Percentiles rank a stretch among this genome's conserved stretches.
Conservation (phyloP, 2,888 invertebrate genomes). For the Euplexia lucipara region DNA sequence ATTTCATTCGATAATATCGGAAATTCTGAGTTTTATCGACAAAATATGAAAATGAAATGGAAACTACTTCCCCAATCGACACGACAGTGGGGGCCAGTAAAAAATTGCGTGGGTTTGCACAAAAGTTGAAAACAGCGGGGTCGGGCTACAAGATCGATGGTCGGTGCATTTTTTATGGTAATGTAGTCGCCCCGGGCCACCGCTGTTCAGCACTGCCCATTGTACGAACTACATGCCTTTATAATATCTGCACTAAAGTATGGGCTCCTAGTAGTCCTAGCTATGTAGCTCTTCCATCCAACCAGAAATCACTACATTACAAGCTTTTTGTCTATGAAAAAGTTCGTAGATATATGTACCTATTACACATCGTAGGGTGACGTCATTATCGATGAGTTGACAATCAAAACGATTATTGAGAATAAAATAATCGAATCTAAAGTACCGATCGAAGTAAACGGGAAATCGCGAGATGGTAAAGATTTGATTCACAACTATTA, state of each 20-base stretch:
- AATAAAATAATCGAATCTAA: not conserved
- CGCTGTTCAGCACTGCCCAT: slow-evolving; percentile 41
- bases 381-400: not conserved
- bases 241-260: slow-evolving; percentile 31
- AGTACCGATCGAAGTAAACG: not conserved
- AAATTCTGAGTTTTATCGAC: slow-evolving; percentile 18
- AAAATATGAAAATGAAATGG: slow-evolving; percentile 46
- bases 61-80: slow-evolving; percentile 41
- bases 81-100: slow-evolving; percentile 41
- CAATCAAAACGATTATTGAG: not conserved
- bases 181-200: slow-evolving; percentile 52
- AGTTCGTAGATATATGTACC: not conserved
- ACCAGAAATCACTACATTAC: not conserved
- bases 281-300: not conserved
- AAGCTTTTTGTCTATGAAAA: not conserved
- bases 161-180: slow-evolving; percentile 66
- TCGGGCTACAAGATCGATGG: slow-evolving; percentile 57
- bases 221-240: slow-evolving; percentile 40
- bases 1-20: slow-evolving; percentile 3
- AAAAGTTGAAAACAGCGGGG: slow-evolving; percentile 53
- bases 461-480: not conserved
- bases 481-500: no score
- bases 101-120: slow-evolving; percentile 51
- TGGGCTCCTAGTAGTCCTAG: slow-evolving; percentile 26
- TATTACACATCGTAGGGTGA: not conserved